A percentile compares a stretch with the other conserved stretches of the same genome.
Evolutionary conservation across 2,888 invertebrate species (phyloP).

Genomic region (Lucinisca nassula): DNA sequence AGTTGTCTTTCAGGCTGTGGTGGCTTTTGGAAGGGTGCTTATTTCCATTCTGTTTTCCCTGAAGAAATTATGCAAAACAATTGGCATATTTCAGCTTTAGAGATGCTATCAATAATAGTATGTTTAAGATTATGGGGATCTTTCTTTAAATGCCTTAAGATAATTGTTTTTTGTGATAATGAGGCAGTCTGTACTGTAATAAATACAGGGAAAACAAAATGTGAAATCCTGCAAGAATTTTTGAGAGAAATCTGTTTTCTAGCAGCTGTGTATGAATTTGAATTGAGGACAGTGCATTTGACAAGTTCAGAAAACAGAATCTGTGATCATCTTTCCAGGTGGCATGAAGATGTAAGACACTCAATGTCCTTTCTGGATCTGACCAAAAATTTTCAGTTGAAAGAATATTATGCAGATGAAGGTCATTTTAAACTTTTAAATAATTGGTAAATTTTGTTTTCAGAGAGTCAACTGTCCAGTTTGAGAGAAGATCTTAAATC

Average conservation of each 20-base stretch:
- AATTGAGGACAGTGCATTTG: constrained; percentile 28
- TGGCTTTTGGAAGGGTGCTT: neutral
- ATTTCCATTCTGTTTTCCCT: constrained; percentile 8
- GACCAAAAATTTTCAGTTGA: neutral
- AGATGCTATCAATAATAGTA: constrained; percentile 36
- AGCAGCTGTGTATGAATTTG: constrained; percentile 33
- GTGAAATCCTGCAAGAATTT: constrained; percentile 34
- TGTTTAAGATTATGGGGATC: constrained; percentile 32
- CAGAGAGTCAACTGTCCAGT: neutral
- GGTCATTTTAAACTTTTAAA: neutral
- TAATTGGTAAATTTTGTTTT: neutral
- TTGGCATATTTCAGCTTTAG: constrained; percentile 32
- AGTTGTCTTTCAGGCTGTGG: constrained; percentile 15
- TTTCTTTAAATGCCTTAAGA: neutral
- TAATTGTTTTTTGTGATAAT: constrained; percentile 36
- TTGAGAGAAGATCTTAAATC: neutral
- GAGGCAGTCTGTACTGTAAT: constrained; percentile 19
- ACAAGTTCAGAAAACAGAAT: constrained; percentile 12
- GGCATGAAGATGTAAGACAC: constrained; percentile 18
- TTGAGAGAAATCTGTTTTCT: constrained; percentile 53
- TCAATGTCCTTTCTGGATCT: neutral
- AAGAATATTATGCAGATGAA: neutral
- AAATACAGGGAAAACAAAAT: constrained; percentile 29
- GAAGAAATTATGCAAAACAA: neutral
- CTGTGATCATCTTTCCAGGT: constrained; percentile 43